A percentile compares a stretch with the other conserved stretches of the same genome.
Conservation (phyloP, 2,797 vertebrate species). For the Siniperca undulata region DNA sequence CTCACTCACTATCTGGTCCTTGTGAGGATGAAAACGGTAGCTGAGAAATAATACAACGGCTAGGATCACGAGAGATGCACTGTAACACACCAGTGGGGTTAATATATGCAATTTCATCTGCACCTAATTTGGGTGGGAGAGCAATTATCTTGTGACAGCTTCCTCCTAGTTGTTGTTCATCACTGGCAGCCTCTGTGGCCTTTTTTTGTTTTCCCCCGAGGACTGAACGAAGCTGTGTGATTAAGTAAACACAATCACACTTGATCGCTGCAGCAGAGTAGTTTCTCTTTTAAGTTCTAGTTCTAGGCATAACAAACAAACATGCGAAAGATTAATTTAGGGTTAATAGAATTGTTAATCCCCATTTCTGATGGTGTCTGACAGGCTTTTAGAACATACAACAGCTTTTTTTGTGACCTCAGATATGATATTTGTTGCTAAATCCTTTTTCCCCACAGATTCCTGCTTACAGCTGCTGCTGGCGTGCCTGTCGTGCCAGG, state of each 20-base stretch:
- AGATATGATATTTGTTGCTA: not conserved
- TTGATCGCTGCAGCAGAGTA: constrained; percentile 67
- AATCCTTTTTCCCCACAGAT: constrained; percentile 49
- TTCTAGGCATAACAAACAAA: constrained; percentile 66
- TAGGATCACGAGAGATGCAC: constrained; percentile 32
- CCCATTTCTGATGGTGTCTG: constrained; percentile 34
- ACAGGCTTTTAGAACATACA: constrained; percentile 41
- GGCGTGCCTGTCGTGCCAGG: constrained; percentile 72
- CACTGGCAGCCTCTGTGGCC: constrained; percentile 62
- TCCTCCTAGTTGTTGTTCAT: constrained; percentile 67
- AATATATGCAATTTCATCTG: constrained; percentile 74
- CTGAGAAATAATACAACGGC: constrained; percentile 40
- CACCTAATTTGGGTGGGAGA: constrained; percentile 70
- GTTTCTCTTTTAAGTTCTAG: constrained; percentile 67
- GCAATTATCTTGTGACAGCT: constrained; percentile 80
- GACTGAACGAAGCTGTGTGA: constrained; percentile 71
- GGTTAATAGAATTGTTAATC: constrained; percentile 77
- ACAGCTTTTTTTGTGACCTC: constrained; percentile 39
- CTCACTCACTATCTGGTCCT: constrained; percentile 41
- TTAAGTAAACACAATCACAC: constrained; percentile 81
- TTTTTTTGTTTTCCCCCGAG: constrained; percentile 70
- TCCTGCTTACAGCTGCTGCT: constrained; percentile 77
- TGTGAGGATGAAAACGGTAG: constrained; percentile 55
- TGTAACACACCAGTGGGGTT: constrained; percentile 60
- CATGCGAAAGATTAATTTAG: constrained; percentile 73